These are phyloP conservation scores for Hydropsyche tenuis DNA, from an alignment of 1,140 invertebrate genomes.

Conservation along the genomic window DNA sequence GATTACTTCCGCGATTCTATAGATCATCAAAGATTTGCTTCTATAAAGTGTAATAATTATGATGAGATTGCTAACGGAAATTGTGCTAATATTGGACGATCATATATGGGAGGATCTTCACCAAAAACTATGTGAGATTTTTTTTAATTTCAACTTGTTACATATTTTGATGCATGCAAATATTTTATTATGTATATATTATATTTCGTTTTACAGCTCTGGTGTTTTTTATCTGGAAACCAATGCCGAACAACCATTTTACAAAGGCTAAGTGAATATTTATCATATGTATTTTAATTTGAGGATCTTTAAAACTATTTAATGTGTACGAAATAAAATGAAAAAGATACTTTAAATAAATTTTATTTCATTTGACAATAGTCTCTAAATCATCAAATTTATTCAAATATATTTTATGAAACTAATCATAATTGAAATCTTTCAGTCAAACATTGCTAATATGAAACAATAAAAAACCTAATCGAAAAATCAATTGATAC, in stretches of 20 bases:
- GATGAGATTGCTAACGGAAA: neutral
- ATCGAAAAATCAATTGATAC: no score
- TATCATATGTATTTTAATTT: neutral
- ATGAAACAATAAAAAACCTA: no score
- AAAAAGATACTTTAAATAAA: no score
- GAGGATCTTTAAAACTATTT: neutral
- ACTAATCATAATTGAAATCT: no score
- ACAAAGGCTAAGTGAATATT: constrained; percentile 7
- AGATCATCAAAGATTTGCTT: neutral
- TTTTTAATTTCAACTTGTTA: no score
- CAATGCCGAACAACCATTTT: constrained; percentile 34
- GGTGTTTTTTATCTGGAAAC: constrained; percentile 39
- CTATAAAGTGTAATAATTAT: constrained; percentile 9
- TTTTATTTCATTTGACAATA: no score
- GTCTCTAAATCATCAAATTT: no score
- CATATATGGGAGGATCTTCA: constrained; percentile 29
- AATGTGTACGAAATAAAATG: neutral
- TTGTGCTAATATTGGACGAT: neutral
- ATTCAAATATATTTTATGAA: no score
- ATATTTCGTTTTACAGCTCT: constrained; percentile 26
- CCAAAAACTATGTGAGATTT: constrained; percentile 41
- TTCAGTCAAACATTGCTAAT: no score
- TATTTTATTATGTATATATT: constrained; percentile 34
- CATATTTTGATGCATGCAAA: neutral
- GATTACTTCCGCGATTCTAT: constrained; percentile 58